phyloP scores from a whole-genome alignment of 1,140 invertebrate genomes.

The Araneus ventricosus region DNA sequence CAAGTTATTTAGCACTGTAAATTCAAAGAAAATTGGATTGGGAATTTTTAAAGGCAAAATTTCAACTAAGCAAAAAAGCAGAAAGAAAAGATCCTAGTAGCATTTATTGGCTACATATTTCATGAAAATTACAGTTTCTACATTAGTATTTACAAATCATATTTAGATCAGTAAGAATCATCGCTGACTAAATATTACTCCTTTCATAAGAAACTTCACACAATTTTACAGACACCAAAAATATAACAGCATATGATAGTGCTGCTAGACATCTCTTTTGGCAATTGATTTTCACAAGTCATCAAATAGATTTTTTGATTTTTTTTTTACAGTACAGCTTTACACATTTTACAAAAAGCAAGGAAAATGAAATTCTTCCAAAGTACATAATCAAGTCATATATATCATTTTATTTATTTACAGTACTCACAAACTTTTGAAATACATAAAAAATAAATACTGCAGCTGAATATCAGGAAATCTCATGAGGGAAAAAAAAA shows the following conservation, averaged over 20 bases:
- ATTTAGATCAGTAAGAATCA: slow-evolving; percentile 54
- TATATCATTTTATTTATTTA: not conserved
- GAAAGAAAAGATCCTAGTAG: slow-evolving; percentile 64
- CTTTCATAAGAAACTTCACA: slow-evolving; percentile 47
- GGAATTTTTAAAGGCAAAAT: not conserved
- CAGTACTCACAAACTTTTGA: not conserved
- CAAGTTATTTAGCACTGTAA: no score
- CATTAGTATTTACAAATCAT: slow-evolving; percentile 61
- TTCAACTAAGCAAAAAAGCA: slow-evolving; percentile 1
- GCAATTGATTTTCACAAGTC: slow-evolving; percentile 5
- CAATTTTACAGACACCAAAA: slow-evolving; percentile 53
- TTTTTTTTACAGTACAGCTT: slow-evolving; percentile 29
- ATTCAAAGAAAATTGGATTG: no score
- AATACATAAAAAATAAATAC: not conserved
- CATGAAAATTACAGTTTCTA: slow-evolving; percentile 69
- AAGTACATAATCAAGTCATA: not conserved
- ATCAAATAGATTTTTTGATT: slow-evolving; percentile 27
- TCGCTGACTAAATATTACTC: slow-evolving; percentile 49
- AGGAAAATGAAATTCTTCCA: not conserved
- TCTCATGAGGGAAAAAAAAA: no score
- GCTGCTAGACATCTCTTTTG: slow-evolving; percentile 37
- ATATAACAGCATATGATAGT: slow-evolving; percentile 53
- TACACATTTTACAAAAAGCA: slow-evolving; percentile 20
- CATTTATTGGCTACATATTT: slow-evolving; percentile 71
- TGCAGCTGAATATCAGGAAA: not conserved